Evolutionary conservation across 2,113 vertebrate species (phyloP).

Genomic region (Dipodomys ordii): DNA sequence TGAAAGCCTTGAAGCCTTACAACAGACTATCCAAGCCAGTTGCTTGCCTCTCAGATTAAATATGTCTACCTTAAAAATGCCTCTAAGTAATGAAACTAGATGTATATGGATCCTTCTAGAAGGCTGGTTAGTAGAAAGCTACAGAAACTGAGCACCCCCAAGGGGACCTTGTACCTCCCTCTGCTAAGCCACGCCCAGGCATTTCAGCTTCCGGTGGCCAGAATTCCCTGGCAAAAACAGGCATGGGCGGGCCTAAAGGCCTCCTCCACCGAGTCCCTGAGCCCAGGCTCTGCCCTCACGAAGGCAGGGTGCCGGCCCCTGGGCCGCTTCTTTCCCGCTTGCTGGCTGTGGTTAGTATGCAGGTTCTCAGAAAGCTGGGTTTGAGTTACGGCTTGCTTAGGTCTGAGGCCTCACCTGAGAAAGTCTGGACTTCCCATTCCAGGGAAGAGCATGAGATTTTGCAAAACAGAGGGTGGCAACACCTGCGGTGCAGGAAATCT

Average conservation of each 20-base stretch:
- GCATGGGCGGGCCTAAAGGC: not conserved
- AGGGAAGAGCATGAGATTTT: not conserved
- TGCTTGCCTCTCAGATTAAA: not conserved
- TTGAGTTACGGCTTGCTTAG: not conserved
- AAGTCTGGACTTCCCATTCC: not conserved
- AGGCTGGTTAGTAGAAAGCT: not conserved
- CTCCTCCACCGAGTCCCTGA: no score
- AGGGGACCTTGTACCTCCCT: not conserved
- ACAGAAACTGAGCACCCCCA: not conserved
- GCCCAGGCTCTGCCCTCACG: not conserved
- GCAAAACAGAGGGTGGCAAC: not conserved
- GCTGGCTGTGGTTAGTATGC: not conserved
- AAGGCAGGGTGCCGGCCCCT: not conserved
- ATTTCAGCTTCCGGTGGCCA: not conserved
- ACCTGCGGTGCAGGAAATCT: not conserved
- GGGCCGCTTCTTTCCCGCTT: not conserved
- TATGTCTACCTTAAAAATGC: slow-evolving; percentile 24
- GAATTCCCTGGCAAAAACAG: no score
- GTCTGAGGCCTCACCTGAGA: not conserved
- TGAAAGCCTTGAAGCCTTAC: not conserved
- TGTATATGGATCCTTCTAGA: not conserved
- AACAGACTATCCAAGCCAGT: not conserved
- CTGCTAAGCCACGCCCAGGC: not conserved
- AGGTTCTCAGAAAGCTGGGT: not conserved
- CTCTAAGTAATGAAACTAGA: not conserved